A percentile compares a stretch with the other conserved stretches of the same genome.
Evolutionary conservation across 2,797 vertebrate genomes (phyloP).

Genomic region (Australoheros facetus): DNA sequence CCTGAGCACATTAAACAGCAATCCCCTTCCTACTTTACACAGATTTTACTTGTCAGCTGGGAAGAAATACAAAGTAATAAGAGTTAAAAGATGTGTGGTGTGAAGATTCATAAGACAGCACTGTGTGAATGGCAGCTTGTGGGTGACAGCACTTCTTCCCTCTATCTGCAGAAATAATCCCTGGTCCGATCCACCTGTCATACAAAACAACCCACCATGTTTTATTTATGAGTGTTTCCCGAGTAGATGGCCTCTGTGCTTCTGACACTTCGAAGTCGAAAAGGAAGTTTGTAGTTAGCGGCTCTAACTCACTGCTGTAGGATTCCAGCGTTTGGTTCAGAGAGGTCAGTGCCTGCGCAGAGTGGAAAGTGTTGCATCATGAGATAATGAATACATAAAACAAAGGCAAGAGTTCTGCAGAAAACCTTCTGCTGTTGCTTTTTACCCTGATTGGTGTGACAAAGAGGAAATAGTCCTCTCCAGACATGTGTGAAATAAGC

Average conservation of each 20-base stretch:
- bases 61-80: slow-evolving; percentile 15
- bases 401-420: neutral
- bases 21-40: slow-evolving; percentile 18
- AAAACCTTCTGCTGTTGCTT: slow-evolving; percentile 24
- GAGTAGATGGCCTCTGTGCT: slow-evolving; percentile 64
- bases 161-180: slow-evolving; percentile 68
- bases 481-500: slow-evolving; percentile 46
- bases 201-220: slow-evolving; percentile 52
- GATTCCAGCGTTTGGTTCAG: slow-evolving; percentile 4
- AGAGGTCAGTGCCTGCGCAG: slow-evolving; percentile 17
- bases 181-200: slow-evolving; percentile 62
- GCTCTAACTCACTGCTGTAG: neutral
- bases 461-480: slow-evolving; percentile 28
- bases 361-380: neutral
- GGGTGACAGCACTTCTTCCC: slow-evolving; percentile 45
- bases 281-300: slow-evolving; percentile 25
- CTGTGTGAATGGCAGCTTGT: slow-evolving; percentile 45
- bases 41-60: slow-evolving; percentile 8
- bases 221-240: slow-evolving; percentile 73
- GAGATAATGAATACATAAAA: slow-evolving; percentile 32
- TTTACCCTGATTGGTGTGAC: slow-evolving; percentile 52
- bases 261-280: slow-evolving; percentile 60
- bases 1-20: slow-evolving; percentile 15
- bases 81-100: neutral
- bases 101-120: slow-evolving; percentile 9